Conservation (phyloP, 1,140 invertebrate genomes). For the Mamestra configurata region DNA sequence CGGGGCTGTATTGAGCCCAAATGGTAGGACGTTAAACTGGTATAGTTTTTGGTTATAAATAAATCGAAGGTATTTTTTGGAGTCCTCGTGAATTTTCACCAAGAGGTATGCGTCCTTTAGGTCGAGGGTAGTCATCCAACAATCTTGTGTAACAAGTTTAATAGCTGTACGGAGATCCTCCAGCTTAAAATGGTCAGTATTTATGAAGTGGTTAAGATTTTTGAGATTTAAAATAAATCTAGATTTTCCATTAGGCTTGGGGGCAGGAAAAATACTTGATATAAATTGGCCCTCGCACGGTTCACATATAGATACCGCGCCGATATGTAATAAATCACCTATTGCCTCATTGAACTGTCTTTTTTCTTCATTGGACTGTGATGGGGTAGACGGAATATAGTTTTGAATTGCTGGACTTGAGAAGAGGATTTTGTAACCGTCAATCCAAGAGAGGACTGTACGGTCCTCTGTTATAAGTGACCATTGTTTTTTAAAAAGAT, state of each 20-base stretch:
- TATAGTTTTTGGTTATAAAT: too few relatives aligned
- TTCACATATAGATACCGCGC: neutral
- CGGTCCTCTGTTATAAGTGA: neutral
- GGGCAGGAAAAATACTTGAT: neutral
- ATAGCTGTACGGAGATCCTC: neutral
- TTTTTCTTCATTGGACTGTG: too few relatives aligned
- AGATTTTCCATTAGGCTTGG: neutral
- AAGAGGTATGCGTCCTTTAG: neutral
- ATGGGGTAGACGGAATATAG: too few relatives aligned
- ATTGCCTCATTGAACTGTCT: neutral
- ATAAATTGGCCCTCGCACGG: neutral
- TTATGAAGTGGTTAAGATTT: neutral
- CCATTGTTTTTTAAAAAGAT: neutral
- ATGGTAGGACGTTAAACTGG: too few relatives aligned
- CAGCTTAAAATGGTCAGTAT: neutral
- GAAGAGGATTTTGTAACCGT: neutral
- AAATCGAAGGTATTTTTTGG: too few relatives aligned
- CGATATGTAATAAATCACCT: neutral
- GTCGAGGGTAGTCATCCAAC: neutral
- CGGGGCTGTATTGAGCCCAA: neutral
- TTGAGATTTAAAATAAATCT: constrained; percentile 8
- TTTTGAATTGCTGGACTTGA: neutral
- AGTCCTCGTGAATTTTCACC: too few relatives aligned
- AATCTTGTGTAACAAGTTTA: neutral
- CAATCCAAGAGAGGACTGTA: neutral